Evolutionary conservation across 2,797 vertebrate genomes (phyloP).

Genomic region (Todus mexicanus): DNA sequence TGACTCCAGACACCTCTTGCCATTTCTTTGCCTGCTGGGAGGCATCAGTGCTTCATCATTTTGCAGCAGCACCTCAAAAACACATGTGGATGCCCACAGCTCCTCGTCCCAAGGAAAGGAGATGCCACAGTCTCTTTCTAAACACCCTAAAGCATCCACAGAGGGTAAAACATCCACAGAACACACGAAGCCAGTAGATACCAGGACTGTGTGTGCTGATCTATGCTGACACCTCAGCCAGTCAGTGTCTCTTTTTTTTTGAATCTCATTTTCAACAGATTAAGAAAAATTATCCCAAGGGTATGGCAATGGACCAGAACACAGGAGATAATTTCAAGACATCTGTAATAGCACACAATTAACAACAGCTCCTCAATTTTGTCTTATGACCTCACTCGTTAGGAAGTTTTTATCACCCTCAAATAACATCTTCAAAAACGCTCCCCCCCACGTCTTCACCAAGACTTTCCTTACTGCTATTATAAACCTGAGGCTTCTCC

Average conservation of each 20-base stretch:
- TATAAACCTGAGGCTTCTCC: not conserved
- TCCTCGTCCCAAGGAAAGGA: not conserved
- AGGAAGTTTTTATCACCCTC: not conserved
- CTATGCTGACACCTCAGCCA: not conserved
- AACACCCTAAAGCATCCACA: not conserved
- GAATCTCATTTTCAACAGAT: not conserved
- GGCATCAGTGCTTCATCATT: not conserved
- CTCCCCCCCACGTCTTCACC: not conserved
- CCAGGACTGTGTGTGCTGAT: not conserved
- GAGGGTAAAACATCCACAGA: not conserved
- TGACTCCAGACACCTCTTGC: not conserved
- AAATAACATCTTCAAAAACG: not conserved
- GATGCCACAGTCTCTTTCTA: not conserved
- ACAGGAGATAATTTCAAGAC: not conserved
- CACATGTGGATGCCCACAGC: fast-evolving
- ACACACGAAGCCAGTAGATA: not conserved
- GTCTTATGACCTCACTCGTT: slow-evolving; percentile 17
- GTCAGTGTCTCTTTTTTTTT: not conserved
- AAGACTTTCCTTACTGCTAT: not conserved
- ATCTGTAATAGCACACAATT: not conserved
- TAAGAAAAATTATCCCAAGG: slow-evolving; percentile 21
- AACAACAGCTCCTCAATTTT: slow-evolving; percentile 18
- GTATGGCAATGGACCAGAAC: slow-evolving; percentile 16
- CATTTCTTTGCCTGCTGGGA: not conserved
- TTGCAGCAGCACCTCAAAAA: not conserved